These are phyloP conservation scores for Callosobruchus maculatus DNA, from an alignment of 2,888 invertebrate genomes.

Conservation along the genomic window DNA sequence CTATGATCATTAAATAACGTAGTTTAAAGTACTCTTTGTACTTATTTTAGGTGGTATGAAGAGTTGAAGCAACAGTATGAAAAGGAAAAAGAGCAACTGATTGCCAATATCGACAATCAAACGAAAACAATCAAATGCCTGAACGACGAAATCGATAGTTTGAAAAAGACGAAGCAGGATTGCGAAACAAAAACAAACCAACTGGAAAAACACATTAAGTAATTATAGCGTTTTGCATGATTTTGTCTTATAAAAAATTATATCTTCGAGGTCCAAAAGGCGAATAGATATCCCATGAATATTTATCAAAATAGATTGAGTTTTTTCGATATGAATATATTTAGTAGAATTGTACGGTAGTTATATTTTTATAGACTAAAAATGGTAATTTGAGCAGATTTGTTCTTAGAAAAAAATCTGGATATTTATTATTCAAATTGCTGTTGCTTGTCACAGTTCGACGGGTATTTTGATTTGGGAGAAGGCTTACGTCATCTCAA, in stretches of 20 bases:
- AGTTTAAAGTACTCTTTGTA: no score
- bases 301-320: not conserved
- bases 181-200: constrained; percentile 53
- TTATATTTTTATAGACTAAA: not conserved
- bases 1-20: no score
- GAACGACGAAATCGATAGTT: constrained; percentile 50
- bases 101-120: constrained; percentile 52
- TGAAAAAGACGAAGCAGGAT: constrained; percentile 50
- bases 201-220: constrained; percentile 53
- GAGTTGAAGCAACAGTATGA: constrained; percentile 72
- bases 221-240: constrained; percentile 15
- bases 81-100: constrained; percentile 61
- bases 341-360: not conserved
- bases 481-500: no score
- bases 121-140: constrained; percentile 48
- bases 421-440: not conserved
- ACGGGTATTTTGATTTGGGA: not conserved
- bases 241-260: not conserved
- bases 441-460: not conserved
- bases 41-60: constrained; percentile 61
- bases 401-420: not conserved
- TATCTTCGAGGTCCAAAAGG: not conserved
- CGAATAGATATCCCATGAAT: not conserved
- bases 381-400: not conserved
- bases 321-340: not conserved